phyloP scores from a whole-genome alignment of 2,113 vertebrate genomes.

The Trachemys scripta region DNA sequence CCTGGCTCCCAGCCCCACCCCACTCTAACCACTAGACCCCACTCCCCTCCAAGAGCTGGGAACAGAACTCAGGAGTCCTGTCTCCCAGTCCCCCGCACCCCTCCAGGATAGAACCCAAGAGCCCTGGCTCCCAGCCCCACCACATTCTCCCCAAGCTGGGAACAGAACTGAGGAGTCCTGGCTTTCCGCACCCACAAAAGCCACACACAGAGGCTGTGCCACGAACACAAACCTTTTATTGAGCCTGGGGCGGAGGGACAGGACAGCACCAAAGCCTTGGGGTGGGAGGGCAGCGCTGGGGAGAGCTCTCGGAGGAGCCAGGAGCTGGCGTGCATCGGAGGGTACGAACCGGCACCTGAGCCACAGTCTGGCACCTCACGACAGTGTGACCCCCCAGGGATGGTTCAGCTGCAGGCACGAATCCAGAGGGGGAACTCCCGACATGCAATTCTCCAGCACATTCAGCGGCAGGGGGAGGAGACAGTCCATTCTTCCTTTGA shows the following conservation, averaged over 20 bases:
- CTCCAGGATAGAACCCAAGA: neutral
- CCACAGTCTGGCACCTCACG: too few relatives aligned
- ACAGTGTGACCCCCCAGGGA: neutral
- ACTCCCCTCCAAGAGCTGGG: neutral
- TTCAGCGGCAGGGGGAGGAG: neutral
- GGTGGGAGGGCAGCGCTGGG: neutral
- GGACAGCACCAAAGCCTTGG: neutral
- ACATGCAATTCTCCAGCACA: neutral
- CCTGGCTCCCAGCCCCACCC: neutral
- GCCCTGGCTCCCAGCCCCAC: neutral
- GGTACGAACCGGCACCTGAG: too few relatives aligned
- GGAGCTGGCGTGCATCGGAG: neutral
- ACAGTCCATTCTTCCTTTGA: neutral
- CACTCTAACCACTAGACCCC: too few relatives aligned
- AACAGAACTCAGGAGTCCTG: too few relatives aligned
- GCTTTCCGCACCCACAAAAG: neutral
- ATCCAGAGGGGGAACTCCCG: neutral
- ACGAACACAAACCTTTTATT: constrained; percentile 16
- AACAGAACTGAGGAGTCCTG: neutral
- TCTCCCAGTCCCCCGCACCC: too few relatives aligned
- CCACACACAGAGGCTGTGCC: neutral
- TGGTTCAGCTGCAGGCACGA: neutral
- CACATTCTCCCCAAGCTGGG: neutral
- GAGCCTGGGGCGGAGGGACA: neutral
- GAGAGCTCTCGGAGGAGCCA: neutral